Conservation (phyloP, 2,113 vertebrate genomes). For the Cardinalis cardinalis region DNA sequence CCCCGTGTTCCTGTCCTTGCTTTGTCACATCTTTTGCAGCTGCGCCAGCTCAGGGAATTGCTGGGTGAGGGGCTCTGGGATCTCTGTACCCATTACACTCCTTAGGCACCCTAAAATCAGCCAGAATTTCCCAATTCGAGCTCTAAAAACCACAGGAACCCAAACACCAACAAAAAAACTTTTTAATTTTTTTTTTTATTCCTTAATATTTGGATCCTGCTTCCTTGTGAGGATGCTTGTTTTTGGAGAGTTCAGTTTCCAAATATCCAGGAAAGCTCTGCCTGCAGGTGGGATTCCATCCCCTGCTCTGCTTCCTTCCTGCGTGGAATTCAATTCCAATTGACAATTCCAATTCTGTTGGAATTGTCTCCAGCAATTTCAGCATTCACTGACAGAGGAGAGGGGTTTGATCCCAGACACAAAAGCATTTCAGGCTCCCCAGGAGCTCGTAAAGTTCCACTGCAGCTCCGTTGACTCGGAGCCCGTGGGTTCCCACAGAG, state of each 20-base stretch:
- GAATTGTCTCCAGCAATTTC: background rate
- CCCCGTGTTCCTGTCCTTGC: background rate
- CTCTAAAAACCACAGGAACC: background rate
- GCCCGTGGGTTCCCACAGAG: background rate
- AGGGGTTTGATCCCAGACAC: conserved; percentile 17
- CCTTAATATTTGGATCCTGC: background rate
- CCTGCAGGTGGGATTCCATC: background rate
- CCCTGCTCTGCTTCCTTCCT: background rate
- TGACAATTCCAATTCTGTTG: too few relatives aligned
- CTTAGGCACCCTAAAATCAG: background rate
- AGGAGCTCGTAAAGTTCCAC: background rate
- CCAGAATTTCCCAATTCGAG: background rate
- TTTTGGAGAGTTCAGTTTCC: background rate
- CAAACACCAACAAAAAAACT: accelerated
- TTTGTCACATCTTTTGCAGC: background rate
- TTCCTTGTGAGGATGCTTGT: background rate
- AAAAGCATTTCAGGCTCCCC: conserved; percentile 39
- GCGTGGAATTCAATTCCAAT: background rate
- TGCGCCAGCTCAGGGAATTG: background rate
- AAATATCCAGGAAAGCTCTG: accelerated
- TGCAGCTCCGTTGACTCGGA: background rate
- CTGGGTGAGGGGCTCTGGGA: background rate
- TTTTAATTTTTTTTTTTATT: background rate
- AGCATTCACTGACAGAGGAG: background rate
- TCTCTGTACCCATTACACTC: background rate